A percentile compares a stretch with the other conserved stretches of the same genome.
Conservation (phyloP, 2,797 vertebrate genomes). For the Argentina silus region DNA sequence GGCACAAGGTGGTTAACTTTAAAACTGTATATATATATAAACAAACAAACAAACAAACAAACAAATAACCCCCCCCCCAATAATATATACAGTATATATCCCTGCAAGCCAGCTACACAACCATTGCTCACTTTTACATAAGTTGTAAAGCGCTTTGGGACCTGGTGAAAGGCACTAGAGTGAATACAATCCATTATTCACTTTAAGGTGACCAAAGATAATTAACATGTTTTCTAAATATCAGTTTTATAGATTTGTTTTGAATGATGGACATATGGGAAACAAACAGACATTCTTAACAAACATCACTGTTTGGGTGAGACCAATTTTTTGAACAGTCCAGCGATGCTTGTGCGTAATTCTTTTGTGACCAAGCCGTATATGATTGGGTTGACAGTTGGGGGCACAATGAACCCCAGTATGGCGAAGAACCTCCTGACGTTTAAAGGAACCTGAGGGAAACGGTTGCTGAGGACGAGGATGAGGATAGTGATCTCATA, state of each 20-base stretch:
- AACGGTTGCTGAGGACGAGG: slow-evolving; percentile 41
- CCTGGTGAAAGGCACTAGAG: background rate
- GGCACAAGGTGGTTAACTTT: too few species aligned
- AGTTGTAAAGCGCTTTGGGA: background rate
- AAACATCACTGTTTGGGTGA: background rate
- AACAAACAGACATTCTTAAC: too few species aligned
- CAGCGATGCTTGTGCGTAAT: slow-evolving; percentile 45
- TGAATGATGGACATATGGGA: background rate
- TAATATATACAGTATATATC: too few species aligned
- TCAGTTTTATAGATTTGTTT: too few species aligned
- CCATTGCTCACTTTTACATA: too few species aligned
- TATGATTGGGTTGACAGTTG: slow-evolving; percentile 52
- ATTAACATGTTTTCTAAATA: background rate
- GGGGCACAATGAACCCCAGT: slow-evolving; percentile 48
- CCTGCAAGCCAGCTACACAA: too few species aligned
- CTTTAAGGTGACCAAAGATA: background rate
- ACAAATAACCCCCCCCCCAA: too few species aligned
- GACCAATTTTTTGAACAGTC: slow-evolving; percentile 13
- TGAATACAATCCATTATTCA: background rate
- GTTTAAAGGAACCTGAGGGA: slow-evolving; percentile 38
- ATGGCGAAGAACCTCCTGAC: slow-evolving; percentile 55
- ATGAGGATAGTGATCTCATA: slow-evolving; percentile 13
- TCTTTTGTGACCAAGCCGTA: slow-evolving; percentile 62
- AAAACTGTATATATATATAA: too few species aligned
- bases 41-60: too few species aligned